Evolutionary conservation across 37 sponge, comb jelly and placozoan genomes (phyloP).

Genomic region (Spongia lamella): DNA sequence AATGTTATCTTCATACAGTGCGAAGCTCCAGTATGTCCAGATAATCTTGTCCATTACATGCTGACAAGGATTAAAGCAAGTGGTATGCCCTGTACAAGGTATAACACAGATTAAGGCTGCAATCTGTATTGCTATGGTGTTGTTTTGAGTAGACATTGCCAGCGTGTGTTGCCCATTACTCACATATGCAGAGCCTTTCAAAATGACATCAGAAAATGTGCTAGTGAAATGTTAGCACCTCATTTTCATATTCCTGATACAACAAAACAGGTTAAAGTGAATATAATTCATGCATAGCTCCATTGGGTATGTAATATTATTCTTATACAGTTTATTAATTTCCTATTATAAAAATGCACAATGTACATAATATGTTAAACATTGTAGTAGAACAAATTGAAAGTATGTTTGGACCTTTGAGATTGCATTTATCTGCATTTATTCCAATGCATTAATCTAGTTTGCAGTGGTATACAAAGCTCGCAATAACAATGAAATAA

Average conservation of each 20-base stretch:
- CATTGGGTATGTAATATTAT: too few species aligned
- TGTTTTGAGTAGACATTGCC: constrained; percentile 42
- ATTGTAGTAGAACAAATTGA: too few species aligned
- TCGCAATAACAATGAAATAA: constrained; percentile 55
- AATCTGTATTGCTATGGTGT: not conserved
- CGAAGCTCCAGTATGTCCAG: constrained; percentile 40
- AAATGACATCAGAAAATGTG: constrained; percentile 58
- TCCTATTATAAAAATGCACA: too few species aligned
- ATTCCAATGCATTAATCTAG: constrained; percentile 5
- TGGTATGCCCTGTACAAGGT: constrained; percentile 37
- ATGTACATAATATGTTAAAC: too few species aligned
- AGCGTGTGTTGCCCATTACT: constrained; percentile 64
- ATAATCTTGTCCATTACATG: constrained; percentile 58
- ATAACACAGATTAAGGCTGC: not conserved
- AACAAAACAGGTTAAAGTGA: too few species aligned
- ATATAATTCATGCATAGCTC: too few species aligned
- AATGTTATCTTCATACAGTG: constrained; percentile 76
- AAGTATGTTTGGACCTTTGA: too few species aligned
- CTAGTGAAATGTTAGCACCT: constrained; percentile 37
- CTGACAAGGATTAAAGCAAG: constrained; percentile 23
- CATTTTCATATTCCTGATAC: constrained; percentile 59
- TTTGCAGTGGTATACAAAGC: constrained; percentile 74
- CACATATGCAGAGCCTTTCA: constrained; percentile 60
- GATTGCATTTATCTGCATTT: not conserved
- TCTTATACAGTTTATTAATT: too few species aligned